Conservation (phyloP, 2,888 invertebrate genomes). For the Axea sp. region DNA sequence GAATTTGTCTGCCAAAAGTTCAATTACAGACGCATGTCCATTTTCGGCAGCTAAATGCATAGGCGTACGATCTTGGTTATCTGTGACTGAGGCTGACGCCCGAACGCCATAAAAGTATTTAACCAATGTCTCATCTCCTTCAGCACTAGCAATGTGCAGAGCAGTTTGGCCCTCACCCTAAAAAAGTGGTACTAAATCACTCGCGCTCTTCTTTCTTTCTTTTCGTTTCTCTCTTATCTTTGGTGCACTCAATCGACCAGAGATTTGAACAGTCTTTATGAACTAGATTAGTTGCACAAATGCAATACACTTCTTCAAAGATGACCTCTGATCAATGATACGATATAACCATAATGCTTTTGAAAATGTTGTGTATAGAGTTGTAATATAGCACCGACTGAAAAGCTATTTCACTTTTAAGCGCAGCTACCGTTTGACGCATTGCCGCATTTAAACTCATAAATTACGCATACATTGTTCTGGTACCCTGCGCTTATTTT, state of each 20-base stretch:
- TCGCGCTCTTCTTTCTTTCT: no score
- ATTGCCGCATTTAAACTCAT: constrained; percentile 70
- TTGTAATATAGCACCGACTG: constrained; percentile 33
- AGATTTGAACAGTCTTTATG: no score
- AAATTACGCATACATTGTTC: constrained; percentile 70
- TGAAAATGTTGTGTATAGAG: constrained; percentile 17
- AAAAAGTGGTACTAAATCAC: background rate
- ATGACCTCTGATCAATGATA: no score
- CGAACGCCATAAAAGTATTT: constrained; percentile 97
- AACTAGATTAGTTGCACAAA: no score
- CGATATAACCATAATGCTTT: constrained; percentile 2
- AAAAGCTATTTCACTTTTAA: constrained; percentile 34
- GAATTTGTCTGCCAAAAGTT: constrained; percentile 97
- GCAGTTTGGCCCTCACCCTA: constrained; percentile 95
- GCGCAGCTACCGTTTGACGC: constrained; percentile 62
- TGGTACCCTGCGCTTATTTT: constrained; percentile 41
- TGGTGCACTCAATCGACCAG: no score
- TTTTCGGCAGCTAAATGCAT: constrained; percentile 98
- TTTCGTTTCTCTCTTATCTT: no score
- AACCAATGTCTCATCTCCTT: constrained; percentile 95
- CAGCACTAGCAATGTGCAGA: constrained; percentile 96
- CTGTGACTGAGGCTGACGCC: constrained; percentile 95
- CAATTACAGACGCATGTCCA: constrained; percentile 97
- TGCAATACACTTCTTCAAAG: no score
- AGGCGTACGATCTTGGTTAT: constrained; percentile 98